Percentiles rank a stretch among this genome's conserved stretches.
These are phyloP conservation scores for Phragmatobia fuliginosa DNA, from an alignment of 2,888 invertebrate genomes.

Conservation along the genomic window DNA sequence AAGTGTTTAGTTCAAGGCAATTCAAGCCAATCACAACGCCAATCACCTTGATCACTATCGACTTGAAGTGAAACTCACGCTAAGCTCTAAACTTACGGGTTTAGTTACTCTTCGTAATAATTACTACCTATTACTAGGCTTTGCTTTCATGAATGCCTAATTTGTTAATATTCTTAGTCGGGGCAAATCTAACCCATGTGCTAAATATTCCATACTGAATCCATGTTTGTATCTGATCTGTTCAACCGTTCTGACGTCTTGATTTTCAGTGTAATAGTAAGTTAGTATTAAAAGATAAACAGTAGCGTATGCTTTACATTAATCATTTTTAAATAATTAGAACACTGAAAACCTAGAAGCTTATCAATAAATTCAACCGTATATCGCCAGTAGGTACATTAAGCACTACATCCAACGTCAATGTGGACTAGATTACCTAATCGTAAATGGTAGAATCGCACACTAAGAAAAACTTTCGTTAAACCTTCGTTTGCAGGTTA, in stretches of 20 bases:
- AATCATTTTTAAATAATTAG: not conserved
- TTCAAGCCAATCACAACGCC: too few species aligned
- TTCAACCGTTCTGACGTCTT: not conserved
- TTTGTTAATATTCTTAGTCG: not conserved
- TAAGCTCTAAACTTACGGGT: not conserved
- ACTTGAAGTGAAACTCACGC: too few species aligned
- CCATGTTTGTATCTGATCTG: not conserved
- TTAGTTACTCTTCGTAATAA: not conserved
- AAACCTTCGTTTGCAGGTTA: conserved; percentile 9
- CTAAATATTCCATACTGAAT: not conserved
- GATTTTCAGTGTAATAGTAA: not conserved
- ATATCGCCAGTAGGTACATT: not conserved
- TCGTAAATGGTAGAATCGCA: not conserved
- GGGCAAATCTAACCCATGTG: not conserved
- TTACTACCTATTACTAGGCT: not conserved
- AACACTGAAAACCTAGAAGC: not conserved
- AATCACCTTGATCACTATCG: too few species aligned
- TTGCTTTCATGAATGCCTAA: not conserved
- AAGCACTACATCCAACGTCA: not conserved
- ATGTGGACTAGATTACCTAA: not conserved
- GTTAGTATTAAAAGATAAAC: not conserved
- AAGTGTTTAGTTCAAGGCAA: too few species aligned
- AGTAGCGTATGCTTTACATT: not conserved
- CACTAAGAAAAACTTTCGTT: not conserved
- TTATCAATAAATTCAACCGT: not conserved